Conservation (phyloP, 2,888 invertebrate genomes). For the Sarcophaga rosellei region DNA sequence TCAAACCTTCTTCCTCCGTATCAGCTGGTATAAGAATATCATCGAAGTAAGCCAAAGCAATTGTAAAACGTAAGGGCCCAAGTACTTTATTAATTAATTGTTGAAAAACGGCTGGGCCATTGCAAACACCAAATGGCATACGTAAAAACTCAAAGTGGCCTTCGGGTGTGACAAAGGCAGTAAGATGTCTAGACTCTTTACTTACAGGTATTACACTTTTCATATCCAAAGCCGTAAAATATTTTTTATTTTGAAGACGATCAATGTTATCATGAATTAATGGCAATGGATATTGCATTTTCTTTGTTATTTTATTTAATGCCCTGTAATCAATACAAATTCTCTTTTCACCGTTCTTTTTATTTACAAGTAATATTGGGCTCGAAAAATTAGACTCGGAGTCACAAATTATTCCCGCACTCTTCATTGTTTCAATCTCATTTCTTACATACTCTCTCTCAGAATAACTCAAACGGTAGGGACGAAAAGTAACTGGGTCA, state of each 20-base stretch:
- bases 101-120: conserved; percentile 71
- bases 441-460: conserved; percentile 55
- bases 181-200: conserved; percentile 3
- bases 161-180: conserved; percentile 32
- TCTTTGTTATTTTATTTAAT: conserved; percentile 43
- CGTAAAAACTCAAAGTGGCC: conserved; percentile 34
- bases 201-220: conserved; percentile 14
- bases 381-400: conserved; percentile 65
- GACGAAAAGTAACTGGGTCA: conserved; percentile 54
- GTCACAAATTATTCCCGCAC: conserved; percentile 59
- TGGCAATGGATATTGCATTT: conserved; percentile 59
- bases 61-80: conserved; percentile 13
- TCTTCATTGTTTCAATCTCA: conserved; percentile 58
- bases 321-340: conserved; percentile 70
- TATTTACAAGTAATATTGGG: conserved; percentile 70
- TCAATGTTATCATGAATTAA: conserved; percentile 39
- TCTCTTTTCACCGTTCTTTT: conserved; percentile 72
- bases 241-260: conserved; percentile 36
- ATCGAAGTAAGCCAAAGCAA: conserved; percentile 27
- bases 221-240: conserved; percentile 37
- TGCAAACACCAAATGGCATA: conserved; percentile 50
- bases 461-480: conserved; percentile 60
- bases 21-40: conserved; percentile 26
- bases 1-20: not conserved
- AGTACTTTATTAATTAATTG: conserved; percentile 64